Conservation (phyloP, 2,113 vertebrate species). For the Odontophorus gujanensis region DNA sequence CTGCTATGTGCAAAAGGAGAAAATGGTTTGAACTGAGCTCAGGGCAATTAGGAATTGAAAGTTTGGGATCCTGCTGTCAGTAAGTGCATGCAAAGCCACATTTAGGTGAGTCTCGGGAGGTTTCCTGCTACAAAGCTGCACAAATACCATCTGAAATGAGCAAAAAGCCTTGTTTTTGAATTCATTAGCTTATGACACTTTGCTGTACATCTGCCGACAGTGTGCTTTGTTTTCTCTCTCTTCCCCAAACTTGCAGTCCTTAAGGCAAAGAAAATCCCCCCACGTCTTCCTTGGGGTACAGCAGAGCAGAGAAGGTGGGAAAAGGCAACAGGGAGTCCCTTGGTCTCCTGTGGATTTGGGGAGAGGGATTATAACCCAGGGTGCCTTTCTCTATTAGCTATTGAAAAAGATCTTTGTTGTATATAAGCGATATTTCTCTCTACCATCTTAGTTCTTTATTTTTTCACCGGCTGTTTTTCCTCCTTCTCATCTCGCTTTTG, state of each 20-base stretch:
- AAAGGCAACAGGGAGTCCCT: background rate
- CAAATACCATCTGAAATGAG: background rate
- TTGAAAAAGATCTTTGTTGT: background rate
- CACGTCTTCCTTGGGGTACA: accelerated
- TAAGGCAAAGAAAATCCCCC: background rate
- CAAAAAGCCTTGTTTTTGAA: background rate
- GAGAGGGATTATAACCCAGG: background rate
- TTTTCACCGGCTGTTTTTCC: background rate
- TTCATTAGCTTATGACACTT: background rate
- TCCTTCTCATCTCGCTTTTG: background rate
- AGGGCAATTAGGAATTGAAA: background rate
- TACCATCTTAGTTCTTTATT: background rate
- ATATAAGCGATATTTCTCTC: background rate
- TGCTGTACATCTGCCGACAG: background rate
- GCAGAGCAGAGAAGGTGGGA: no score
- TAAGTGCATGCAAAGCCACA: background rate
- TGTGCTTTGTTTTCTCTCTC: background rate
- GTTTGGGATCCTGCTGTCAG: background rate
- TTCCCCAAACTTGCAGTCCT: background rate
- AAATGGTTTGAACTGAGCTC: background rate
- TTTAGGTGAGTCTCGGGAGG: background rate
- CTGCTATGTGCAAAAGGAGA: background rate
- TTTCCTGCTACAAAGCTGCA: background rate
- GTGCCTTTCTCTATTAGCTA: background rate
- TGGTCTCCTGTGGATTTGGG: background rate